Evolutionary conservation across 2,797 vertebrate species (phyloP).

Genomic region (Sebastes minor): DNA sequence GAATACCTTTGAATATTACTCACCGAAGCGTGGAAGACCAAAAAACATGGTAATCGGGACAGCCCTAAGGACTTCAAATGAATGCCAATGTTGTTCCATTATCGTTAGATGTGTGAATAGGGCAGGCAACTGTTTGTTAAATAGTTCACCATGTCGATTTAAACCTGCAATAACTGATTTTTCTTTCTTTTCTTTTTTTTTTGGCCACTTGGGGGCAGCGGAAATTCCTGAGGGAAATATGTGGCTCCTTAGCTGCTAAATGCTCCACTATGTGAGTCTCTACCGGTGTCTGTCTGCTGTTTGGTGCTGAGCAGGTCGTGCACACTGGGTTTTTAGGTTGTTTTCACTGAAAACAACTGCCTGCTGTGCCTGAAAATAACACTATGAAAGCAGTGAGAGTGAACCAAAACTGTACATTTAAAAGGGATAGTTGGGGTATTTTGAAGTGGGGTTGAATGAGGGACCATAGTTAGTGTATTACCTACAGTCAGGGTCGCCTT

Average conservation of each 20-base stretch:
- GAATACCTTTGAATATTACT: no score
- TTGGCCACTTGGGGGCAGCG: background rate
- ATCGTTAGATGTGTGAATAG: background rate
- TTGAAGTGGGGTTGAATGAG: no score
- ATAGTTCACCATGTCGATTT: background rate
- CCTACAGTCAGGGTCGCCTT: no score
- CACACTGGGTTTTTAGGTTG: background rate
- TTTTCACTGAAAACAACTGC: background rate
- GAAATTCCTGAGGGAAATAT: background rate
- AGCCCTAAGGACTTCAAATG: no score
- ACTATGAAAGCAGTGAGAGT: background rate
- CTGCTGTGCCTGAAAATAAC: background rate
- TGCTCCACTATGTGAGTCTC: background rate
- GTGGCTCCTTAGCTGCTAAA: background rate
- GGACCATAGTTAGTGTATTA: no score
- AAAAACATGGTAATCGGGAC: no score
- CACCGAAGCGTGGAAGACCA: no score
- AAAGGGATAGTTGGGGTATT: no score
- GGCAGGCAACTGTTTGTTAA: background rate
- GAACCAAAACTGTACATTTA: background rate
- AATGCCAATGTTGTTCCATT: background rate
- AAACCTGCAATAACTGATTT: background rate
- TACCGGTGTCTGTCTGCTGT: background rate
- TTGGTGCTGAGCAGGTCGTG: background rate
- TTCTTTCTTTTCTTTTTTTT: background rate